Evolutionary conservation across 2,797 vertebrate genomes (phyloP).

Genomic region (Borostomias antarcticus): DNA sequence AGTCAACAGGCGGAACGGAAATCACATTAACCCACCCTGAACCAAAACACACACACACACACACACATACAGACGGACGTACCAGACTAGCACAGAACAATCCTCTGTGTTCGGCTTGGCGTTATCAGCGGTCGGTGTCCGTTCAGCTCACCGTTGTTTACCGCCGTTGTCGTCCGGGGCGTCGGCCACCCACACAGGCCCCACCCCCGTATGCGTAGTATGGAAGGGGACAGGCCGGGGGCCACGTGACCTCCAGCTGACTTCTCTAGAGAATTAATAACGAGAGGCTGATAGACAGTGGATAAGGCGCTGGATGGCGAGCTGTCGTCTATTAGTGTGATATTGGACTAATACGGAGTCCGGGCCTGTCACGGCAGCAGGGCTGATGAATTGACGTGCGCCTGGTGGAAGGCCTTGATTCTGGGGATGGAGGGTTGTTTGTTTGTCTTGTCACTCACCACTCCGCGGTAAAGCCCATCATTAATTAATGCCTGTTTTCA

Average conservation of each 20-base stretch:
- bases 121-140: constrained; percentile 76
- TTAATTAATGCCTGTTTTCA: constrained; percentile 4
- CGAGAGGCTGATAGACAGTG: constrained; percentile 18
- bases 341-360: constrained; percentile 36
- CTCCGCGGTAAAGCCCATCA: constrained; percentile 2
- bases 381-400: constrained; percentile 31
- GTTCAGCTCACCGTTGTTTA: constrained; percentile 74
- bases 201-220: constrained; percentile 50
- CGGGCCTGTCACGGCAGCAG: constrained; percentile 1
- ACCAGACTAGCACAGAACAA: constrained; percentile 61
- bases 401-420: neutral
- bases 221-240: too few species aligned
- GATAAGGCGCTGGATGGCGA: constrained; percentile 14
- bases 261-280: constrained; percentile 40
- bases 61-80: constrained; percentile 48
- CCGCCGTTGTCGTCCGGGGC: constrained; percentile 61
- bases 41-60: constrained; percentile 64
- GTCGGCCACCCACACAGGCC: constrained; percentile 73
- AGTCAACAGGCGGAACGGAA: constrained; percentile 82
- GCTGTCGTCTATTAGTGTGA: constrained; percentile 35
- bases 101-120: constrained; percentile 60
- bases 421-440: constrained; percentile 8
- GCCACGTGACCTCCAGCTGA: constrained; percentile 29
- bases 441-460: constrained; percentile 1
- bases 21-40: constrained; percentile 78